These are phyloP conservation scores for Gopherus flavomarginatus DNA, from an alignment of 2,113 vertebrate species.

Conservation along the genomic window DNA sequence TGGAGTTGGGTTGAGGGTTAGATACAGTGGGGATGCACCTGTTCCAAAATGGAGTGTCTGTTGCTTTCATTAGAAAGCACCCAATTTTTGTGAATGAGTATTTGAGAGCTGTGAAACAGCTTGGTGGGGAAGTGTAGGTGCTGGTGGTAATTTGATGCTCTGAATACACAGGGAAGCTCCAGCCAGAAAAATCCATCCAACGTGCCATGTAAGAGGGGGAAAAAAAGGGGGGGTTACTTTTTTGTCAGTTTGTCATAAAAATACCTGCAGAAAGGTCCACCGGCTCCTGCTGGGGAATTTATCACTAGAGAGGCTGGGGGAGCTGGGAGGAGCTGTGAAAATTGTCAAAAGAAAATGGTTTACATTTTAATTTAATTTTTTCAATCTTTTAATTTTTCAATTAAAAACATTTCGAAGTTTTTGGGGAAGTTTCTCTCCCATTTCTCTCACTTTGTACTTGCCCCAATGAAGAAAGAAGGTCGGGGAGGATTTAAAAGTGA, in stretches of 20 bases:
- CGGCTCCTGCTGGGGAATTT: background rate
- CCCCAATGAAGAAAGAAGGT: background rate
- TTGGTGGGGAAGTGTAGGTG: background rate
- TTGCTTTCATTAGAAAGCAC: fast-evolving
- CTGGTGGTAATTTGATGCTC: conserved; percentile 56
- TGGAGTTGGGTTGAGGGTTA: background rate
- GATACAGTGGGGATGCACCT: background rate
- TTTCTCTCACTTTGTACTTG: background rate
- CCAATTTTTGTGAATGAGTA: fast-evolving
- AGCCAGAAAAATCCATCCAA: conserved; percentile 65
- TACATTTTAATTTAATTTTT: background rate
- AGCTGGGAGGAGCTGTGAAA: background rate
- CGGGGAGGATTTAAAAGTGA: background rate
- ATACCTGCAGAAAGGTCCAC: conserved; percentile 70
- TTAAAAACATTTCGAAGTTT: background rate
- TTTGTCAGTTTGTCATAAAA: conserved; percentile 59
- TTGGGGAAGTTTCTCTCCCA: background rate
- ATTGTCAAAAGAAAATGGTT: background rate
- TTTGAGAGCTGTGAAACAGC: background rate
- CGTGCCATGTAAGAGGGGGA: conserved; percentile 24
- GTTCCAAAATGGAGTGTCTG: fast-evolving
- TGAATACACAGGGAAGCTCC: conserved; percentile 48
- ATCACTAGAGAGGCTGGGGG: background rate
- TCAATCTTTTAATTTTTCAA: background rate
- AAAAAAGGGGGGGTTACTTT: conserved; percentile 54